phyloP scores from a whole-genome alignment of 2,113 vertebrate species.

The Uropsilus gracilis region DNA sequence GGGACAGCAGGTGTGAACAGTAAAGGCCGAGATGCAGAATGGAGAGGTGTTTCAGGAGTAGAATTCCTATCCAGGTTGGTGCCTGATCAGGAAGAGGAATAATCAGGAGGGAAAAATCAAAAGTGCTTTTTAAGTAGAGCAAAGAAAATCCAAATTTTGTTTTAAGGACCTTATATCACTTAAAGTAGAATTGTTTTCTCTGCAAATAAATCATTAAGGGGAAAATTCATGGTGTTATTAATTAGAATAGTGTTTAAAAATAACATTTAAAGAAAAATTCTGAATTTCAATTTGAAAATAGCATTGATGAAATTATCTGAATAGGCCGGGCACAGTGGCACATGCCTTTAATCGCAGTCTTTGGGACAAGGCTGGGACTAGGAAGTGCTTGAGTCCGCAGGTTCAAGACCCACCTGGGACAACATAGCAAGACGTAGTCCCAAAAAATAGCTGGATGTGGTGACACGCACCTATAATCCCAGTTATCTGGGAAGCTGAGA shows the following conservation, averaged over 20 bases:
- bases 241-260: conserved; percentile 25
- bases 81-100: neutral
- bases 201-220: conserved; percentile 9
- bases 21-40: no score
- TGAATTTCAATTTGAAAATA: neutral
- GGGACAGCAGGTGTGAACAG: neutral
- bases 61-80: neutral
- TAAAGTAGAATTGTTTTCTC: conserved; percentile 39
- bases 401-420: no score
- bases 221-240: neutral
- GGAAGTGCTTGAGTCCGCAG: no score
- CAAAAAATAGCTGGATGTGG: no score
- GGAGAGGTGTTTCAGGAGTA: neutral
- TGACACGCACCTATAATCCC: no score
- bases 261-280: neutral
- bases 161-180: conserved; percentile 10
- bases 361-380: no score
- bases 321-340: no score
- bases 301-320: neutral
- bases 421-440: no score
- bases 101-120: neutral
- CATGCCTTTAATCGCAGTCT: no score
- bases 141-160: neutral
- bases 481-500: no score
- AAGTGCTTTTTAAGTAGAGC: neutral